These are phyloP conservation scores for Agapetus fuscipes DNA, from an alignment of 2,888 invertebrate species.

Conservation along the genomic window DNA sequence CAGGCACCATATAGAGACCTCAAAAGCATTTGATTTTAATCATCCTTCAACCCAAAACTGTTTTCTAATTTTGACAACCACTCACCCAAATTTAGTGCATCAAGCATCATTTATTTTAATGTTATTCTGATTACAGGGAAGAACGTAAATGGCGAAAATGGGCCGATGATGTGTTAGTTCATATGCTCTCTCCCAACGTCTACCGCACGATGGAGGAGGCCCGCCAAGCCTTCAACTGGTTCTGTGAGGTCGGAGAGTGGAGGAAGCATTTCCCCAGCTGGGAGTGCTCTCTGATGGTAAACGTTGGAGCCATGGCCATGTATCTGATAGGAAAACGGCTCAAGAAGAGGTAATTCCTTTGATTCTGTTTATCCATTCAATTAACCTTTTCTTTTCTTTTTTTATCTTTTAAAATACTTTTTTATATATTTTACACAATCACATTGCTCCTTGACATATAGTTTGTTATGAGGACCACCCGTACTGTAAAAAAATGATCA, in stretches of 20 bases:
- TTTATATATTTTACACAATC: neutral
- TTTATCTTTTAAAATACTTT: neutral
- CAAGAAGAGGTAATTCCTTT: conserved; percentile 56
- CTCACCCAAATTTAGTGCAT: no score
- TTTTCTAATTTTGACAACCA: no score
- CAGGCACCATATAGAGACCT: no score
- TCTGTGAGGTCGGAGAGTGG: conserved; percentile 90
- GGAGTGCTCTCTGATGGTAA: conserved; percentile 81
- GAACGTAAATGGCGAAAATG: conserved; percentile 94
- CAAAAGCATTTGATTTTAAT: no score
- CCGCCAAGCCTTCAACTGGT: conserved; percentile 87
- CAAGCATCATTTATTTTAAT: no score
- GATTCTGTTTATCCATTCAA: no score
- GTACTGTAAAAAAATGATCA: no score
- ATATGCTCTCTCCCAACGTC: conserved; percentile 92
- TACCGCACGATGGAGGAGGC: conserved; percentile 82
- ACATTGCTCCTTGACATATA: no score
- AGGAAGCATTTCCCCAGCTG: conserved; percentile 74
- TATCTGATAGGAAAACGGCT: conserved; percentile 82
- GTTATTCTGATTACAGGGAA: conserved; percentile 69
- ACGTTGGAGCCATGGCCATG: conserved; percentile 91
- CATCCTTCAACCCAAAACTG: no score
- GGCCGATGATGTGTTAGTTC: conserved; percentile 87
- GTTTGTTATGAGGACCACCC: no score
- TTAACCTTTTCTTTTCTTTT: conserved; percentile 1